Conservation (phyloP, 2,113 vertebrate genomes). For the Herpailurus yagouaroundi region DNA sequence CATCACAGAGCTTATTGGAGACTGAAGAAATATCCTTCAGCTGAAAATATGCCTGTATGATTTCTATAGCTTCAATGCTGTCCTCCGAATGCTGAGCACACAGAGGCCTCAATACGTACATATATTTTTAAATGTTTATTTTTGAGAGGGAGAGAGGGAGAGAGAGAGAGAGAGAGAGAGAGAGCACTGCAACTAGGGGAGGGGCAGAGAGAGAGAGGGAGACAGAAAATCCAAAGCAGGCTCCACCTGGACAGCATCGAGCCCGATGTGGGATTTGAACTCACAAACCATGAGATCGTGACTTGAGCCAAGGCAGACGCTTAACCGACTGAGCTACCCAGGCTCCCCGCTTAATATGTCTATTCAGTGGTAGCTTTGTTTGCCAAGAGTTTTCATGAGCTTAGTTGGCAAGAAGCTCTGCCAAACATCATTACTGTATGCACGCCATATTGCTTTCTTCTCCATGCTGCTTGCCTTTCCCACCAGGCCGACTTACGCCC, state of each 20-base stretch:
- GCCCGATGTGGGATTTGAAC: too few relatives aligned
- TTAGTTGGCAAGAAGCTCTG: neutral
- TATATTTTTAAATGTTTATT: too few relatives aligned
- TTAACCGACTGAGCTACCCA: too few relatives aligned
- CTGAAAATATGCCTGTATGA: neutral
- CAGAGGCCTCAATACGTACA: neutral
- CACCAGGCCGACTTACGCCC: accelerated
- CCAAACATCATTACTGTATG: neutral
- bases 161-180: too few relatives aligned
- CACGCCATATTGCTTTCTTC: neutral
- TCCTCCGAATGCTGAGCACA: neutral
- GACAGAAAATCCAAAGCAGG: too few relatives aligned
- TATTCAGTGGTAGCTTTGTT: neutral
- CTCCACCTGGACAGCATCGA: too few relatives aligned
- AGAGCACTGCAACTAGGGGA: too few relatives aligned
- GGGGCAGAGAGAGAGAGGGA: too few relatives aligned
- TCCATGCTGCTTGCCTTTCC: neutral
- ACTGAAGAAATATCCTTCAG: neutral
- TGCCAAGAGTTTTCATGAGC: neutral
- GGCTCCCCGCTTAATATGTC: neutral
- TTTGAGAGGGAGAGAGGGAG: too few relatives aligned
- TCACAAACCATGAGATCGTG: too few relatives aligned
- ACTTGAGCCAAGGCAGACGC: too few relatives aligned
- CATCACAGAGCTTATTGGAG: neutral
- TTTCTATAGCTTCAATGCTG: neutral